phyloP scores from a whole-genome alignment of 2,113 vertebrate genomes.

The Istiophorus platypterus region DNA sequence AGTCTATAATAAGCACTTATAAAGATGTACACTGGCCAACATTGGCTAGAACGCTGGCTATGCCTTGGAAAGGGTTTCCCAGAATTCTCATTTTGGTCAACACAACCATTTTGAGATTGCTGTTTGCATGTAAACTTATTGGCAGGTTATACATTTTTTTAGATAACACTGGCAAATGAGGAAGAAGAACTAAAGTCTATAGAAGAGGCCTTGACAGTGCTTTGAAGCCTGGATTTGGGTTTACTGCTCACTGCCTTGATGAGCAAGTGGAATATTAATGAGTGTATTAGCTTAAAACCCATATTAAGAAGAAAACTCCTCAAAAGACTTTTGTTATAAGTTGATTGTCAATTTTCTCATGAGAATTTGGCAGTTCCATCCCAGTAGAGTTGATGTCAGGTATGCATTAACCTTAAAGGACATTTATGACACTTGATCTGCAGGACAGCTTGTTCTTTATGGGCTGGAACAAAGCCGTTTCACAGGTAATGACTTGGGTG shows the following conservation, averaged over 20 bases:
- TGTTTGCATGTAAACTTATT: background rate
- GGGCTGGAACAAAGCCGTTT: slow-evolving; percentile 55
- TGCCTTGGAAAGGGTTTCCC: background rate
- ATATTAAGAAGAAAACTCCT: background rate
- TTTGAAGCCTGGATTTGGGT: background rate
- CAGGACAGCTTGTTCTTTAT: slow-evolving; percentile 43
- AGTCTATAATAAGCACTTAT: background rate
- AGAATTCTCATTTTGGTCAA: background rate
- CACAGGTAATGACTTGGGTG: slow-evolving; percentile 52
- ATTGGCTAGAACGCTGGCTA: background rate
- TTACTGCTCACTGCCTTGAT: background rate
- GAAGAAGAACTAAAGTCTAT: background rate
- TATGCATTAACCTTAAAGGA: slow-evolving; percentile 8
- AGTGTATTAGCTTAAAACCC: background rate
- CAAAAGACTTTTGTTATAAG: background rate
- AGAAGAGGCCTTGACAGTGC: background rate
- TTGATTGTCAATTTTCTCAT: background rate
- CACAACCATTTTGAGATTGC: background rate
- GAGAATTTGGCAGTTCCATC: background rate
- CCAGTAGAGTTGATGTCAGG: slow-evolving; percentile 13
- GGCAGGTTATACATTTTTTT: background rate
- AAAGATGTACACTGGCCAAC: background rate
- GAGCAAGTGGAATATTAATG: background rate
- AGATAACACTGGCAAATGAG: background rate
- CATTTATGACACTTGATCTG: slow-evolving; percentile 41